phyloP scores from a whole-genome alignment of 2,797 vertebrate genomes.

The Lophius americanus region DNA sequence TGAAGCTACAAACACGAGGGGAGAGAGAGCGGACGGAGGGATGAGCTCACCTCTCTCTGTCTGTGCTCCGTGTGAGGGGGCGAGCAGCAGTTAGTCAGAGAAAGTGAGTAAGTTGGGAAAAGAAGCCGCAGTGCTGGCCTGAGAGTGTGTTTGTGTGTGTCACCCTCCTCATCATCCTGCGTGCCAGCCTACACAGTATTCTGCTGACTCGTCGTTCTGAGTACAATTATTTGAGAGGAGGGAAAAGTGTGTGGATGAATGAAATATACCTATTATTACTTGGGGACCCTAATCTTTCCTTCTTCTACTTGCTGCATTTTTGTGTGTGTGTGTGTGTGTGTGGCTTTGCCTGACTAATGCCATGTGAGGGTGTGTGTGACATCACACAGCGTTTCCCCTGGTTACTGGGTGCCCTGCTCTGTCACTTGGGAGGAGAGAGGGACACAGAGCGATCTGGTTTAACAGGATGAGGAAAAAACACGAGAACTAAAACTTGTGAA shows the following conservation, averaged over 20 bases:
- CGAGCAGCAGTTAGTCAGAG: conserved; percentile 41
- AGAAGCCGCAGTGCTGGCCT: conserved; percentile 43
- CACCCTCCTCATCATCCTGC: conserved; percentile 54
- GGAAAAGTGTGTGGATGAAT: conserved; percentile 41
- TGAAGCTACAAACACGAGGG: conserved; percentile 1
- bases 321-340: conserved; percentile 4
- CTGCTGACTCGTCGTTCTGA: conserved; percentile 65
- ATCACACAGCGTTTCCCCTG: conserved; percentile 52
- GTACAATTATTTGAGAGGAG: conserved; percentile 60
- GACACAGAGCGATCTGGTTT: conserved; percentile 27
- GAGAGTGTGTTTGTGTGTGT: conserved; percentile 2
- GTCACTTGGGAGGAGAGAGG: conserved; percentile 20
- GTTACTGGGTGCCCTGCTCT: conserved; percentile 44
- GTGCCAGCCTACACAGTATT: conserved; percentile 59
- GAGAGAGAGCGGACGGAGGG: not conserved
- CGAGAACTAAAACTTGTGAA: not conserved
- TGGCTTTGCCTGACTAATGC: conserved; percentile 60
- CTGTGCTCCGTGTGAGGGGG: conserved; percentile 11
- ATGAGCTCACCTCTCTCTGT: not conserved
- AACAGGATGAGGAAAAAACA: conserved; percentile 20
- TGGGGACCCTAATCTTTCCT: conserved; percentile 44
- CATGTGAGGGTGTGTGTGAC: conserved; percentile 50
- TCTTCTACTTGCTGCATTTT: not conserved
- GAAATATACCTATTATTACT: conserved; percentile 39
- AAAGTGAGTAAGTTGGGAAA: conserved; percentile 51